Conservation (phyloP, 2,888 invertebrate genomes). For the Didymodactylos carnosus region DNA sequence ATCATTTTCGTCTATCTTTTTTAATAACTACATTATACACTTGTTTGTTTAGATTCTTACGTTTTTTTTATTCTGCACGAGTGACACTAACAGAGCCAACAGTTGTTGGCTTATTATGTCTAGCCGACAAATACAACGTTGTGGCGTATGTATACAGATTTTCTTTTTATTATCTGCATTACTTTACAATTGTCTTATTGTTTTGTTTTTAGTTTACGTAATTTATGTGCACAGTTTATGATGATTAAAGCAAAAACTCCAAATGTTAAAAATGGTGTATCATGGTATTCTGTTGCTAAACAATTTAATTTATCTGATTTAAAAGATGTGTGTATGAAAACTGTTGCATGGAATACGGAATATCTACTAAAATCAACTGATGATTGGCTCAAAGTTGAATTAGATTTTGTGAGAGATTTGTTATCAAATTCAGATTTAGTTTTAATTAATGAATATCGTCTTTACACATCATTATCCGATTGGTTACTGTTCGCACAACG, state of each 20-base stretch:
- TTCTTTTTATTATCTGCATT: background rate
- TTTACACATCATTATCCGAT: background rate
- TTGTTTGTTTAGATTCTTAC: conserved; percentile 29
- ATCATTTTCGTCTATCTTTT: background rate
- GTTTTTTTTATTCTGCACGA: conserved; percentile 32
- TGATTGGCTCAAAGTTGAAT: background rate
- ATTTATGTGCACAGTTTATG: conserved; percentile 30
- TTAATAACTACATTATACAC: background rate
- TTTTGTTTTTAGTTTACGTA: conserved; percentile 20
- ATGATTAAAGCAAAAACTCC: conserved; percentile 29
- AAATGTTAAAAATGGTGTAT: conserved; percentile 23
- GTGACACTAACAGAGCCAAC: conserved; percentile 24
- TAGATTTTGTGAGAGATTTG: background rate
- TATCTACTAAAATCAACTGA: no score
- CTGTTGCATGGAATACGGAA: conserved; percentile 32
- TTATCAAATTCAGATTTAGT: background rate
- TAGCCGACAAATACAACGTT: conserved; percentile 34
- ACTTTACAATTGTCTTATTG: background rate
- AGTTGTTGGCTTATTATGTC: conserved; percentile 30
- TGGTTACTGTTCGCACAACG: no score
- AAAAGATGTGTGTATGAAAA: conserved; percentile 27
- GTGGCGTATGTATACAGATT: conserved; percentile 18
- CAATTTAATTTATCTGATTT: conserved; percentile 26
- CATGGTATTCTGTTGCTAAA: conserved; percentile 33
- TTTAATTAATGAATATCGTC: background rate